A percentile compares a stretch with the other conserved stretches of the same genome.
Evolutionary conservation across 1,140 invertebrate species (phyloP).

Genomic region (Trinorchestia longiramus): DNA sequence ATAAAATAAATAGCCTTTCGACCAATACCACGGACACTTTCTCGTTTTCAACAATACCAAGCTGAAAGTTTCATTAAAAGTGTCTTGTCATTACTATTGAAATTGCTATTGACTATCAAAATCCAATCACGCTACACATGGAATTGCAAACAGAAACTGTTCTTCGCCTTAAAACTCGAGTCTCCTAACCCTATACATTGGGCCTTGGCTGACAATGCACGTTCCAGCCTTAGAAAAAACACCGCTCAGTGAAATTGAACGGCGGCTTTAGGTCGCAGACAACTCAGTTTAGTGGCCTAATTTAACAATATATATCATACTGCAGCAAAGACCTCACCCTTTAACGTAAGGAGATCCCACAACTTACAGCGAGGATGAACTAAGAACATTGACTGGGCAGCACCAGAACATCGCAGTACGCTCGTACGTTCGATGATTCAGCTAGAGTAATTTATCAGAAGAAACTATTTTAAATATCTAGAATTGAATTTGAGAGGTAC

Average conservation of each 20-base stretch:
- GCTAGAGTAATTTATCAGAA: background rate
- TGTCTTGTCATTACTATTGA: background rate
- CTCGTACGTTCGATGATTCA: background rate
- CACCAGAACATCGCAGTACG: background rate
- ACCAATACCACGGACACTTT: background rate
- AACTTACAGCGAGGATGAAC: background rate
- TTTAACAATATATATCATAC: background rate
- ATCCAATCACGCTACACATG: background rate
- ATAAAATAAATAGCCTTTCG: background rate
- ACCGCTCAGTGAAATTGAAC: background rate
- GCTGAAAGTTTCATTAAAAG: background rate
- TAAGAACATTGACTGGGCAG: background rate
- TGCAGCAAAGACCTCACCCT: background rate
- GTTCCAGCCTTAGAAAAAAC: background rate
- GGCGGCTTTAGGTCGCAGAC: background rate
- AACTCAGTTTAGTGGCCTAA: background rate
- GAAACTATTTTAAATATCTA: background rate
- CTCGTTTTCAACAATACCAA: background rate
- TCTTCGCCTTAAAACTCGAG: background rate
- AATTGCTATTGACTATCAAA: background rate
- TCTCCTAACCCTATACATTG: background rate
- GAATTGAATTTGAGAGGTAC: no score
- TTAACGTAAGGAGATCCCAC: background rate
- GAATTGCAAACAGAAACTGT: background rate
- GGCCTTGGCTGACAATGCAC: background rate